Base-by-base conservation (phyloP, 2,113 vertebrate species). In the Agapornis roseicollis region DNA sequence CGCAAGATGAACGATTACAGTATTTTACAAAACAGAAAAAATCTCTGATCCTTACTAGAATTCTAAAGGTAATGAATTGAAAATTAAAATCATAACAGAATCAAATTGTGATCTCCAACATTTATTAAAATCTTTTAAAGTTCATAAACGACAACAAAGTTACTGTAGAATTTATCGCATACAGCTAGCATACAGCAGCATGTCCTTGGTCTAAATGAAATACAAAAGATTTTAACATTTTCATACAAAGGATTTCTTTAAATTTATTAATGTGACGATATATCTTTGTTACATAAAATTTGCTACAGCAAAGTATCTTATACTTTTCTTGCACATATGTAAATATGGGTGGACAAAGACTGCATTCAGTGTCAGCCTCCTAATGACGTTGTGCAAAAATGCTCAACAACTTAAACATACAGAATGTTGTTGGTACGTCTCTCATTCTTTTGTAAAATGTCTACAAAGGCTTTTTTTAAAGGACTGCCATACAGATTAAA, bases 241-340 rank as follows among this genome's bases (percentile, higher is more conserved):
- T 98, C 97, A 98, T 98, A 99, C 98, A 99, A 99, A 99, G 97
- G 97, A 98, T 97, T 96, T 96, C 94, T 98, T 98, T 97, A 96
- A 98, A 98, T 98, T 98, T 99, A 99, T 99, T 99, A 98, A 98
- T 98, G 98, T 98, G 98, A 99, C 97, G 96, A 97, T 97, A 98
- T 98, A 98, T 97, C 91, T 98, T 98, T 98, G 97, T 98, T 99
- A 99, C 98, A 99, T 98, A 99, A 99, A 99, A 98, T 98, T 98
- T 99, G 98, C 98, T 99, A 99, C 98, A 98, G 99, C 98, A 98
- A 99, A 99, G 98, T 98, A 98, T 98, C 97, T 97, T 97, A 98
- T 98, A 98, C 96, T 98, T 98, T 97, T 98, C 98, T 99, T 98
- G 98, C 98, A 98, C 98, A 97, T 98, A 98, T 96, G 98, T 98